A percentile compares a stretch with the other conserved stretches of the same genome.
Evolutionary conservation across 2,797 vertebrate species (phyloP).

Genomic region (Sebastes diaconus): DNA sequence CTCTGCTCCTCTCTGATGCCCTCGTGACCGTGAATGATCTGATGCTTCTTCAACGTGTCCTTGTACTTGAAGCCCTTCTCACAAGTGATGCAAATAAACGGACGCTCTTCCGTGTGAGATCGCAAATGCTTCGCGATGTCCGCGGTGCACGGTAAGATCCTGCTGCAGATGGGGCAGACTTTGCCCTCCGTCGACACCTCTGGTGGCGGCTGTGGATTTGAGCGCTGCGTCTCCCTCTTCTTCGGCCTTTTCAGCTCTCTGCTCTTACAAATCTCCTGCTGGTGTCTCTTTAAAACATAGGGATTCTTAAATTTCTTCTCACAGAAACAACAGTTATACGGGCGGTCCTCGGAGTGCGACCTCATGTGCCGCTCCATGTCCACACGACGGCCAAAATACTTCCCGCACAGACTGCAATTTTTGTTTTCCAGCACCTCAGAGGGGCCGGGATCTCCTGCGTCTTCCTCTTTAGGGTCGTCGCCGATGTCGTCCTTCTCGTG

Average conservation of each 20-base stretch:
- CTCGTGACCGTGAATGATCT: constrained; percentile 79
- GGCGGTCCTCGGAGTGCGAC: constrained; percentile 79
- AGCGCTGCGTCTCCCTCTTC: constrained; percentile 15
- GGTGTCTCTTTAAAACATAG: constrained; percentile 75
- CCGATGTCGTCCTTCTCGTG: constrained; percentile 64
- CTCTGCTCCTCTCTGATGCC: constrained; percentile 73
- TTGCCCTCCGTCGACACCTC: constrained; percentile 60
- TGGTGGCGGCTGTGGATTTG: accelerated
- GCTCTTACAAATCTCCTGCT: constrained; percentile 78
- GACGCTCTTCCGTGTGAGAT: constrained; percentile 76
- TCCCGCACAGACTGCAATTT: constrained; percentile 73
- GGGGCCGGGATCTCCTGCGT: constrained; percentile 7
- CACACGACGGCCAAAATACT: constrained; percentile 70
- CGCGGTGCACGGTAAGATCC: constrained; percentile 68
- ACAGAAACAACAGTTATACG: constrained; percentile 71
- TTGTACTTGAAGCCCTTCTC: constrained; percentile 82
- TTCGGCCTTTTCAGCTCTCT: constrained; percentile 52
- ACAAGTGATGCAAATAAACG: constrained; percentile 74
- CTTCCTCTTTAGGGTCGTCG: constrained; percentile 12
- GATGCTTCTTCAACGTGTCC: constrained; percentile 81
- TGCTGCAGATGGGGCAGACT: constrained; percentile 75
- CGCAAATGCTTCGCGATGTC: constrained; percentile 77
- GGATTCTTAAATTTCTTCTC: constrained; percentile 79
- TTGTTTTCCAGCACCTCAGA: constrained; percentile 57
- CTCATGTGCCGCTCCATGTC: constrained; percentile 81